phyloP scores from a whole-genome alignment of 92 coral and sea anemone species.

The Pocillopora grandis region DNA sequence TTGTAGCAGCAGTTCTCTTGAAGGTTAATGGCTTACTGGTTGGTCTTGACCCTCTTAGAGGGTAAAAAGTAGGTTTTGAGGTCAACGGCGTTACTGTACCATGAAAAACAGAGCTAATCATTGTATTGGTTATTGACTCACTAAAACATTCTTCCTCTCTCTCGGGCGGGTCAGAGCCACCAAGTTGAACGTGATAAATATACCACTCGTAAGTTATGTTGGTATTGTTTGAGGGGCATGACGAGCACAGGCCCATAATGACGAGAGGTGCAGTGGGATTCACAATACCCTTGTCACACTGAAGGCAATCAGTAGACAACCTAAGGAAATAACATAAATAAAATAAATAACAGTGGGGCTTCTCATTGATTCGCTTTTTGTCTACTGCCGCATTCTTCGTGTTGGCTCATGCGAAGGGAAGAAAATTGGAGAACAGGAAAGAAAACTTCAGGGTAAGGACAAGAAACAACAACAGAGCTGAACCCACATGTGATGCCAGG shows the following conservation, averaged over 20 bases:
- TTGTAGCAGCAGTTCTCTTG: not conserved
- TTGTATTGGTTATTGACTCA: not conserved
- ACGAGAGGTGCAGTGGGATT: constrained; percentile 66
- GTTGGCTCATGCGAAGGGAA: too few species aligned
- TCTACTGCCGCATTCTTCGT: too few species aligned
- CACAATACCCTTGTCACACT: constrained; percentile 58
- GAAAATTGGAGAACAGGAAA: too few species aligned
- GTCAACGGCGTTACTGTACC: not conserved
- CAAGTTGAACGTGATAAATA: constrained; percentile 43
- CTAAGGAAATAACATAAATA: constrained; percentile 6
- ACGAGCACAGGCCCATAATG: constrained; percentile 53
- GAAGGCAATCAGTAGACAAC: constrained; percentile 64
- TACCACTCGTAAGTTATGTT: constrained; percentile 56
- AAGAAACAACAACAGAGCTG: too few species aligned
- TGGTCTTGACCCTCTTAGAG: not conserved
- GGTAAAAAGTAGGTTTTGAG: not conserved
- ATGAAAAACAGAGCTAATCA: not conserved
- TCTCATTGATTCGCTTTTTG: too few species aligned
- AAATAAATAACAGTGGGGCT: too few species aligned
- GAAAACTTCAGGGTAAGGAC: too few species aligned
- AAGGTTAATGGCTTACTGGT: not conserved
- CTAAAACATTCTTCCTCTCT: constrained; percentile 23
- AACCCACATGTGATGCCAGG: too few species aligned
- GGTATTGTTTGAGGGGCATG: constrained; percentile 46
- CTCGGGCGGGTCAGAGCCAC: not conserved